A percentile compares a stretch with the other conserved stretches of the same genome.
These are phyloP conservation scores for Crax fasciolata DNA, from an alignment of 2,797 vertebrate species.

Conservation along the genomic window DNA sequence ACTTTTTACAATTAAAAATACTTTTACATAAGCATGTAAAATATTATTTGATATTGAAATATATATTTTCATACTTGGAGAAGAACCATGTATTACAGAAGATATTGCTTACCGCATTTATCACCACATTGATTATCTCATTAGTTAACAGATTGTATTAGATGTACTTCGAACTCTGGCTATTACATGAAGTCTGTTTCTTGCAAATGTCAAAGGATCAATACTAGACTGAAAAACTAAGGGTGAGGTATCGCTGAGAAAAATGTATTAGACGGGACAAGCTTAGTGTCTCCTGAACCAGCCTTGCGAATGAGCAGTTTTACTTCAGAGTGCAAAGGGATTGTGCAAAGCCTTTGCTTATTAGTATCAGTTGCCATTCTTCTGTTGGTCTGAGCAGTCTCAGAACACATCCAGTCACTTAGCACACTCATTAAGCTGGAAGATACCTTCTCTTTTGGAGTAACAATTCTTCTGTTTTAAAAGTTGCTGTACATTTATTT, in stretches of 20 bases:
- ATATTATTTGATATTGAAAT: background rate
- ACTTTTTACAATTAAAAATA: background rate
- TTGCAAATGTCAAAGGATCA: background rate
- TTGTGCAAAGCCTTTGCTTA: background rate
- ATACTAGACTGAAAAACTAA: background rate
- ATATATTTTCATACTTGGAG: background rate
- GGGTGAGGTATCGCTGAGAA: background rate
- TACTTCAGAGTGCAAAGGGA: background rate
- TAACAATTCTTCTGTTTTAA: background rate
- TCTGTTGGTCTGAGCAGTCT: background rate
- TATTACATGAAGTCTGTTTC: background rate
- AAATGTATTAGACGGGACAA: background rate
- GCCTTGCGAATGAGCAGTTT: background rate
- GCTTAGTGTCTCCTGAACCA: background rate
- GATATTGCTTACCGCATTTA: background rate
- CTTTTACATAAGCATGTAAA: too few relatives aligned
- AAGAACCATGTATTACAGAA: background rate
- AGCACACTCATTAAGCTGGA: conserved; percentile 1
- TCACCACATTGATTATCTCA: background rate
- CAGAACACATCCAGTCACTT: background rate
- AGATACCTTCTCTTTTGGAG: background rate
- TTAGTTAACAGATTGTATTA: background rate
- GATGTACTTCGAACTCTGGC: background rate
- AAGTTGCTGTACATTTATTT: background rate
- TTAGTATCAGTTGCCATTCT: background rate